Conservation (phyloP, 2,888 invertebrate genomes). For the Chloroclysta siterata region DNA sequence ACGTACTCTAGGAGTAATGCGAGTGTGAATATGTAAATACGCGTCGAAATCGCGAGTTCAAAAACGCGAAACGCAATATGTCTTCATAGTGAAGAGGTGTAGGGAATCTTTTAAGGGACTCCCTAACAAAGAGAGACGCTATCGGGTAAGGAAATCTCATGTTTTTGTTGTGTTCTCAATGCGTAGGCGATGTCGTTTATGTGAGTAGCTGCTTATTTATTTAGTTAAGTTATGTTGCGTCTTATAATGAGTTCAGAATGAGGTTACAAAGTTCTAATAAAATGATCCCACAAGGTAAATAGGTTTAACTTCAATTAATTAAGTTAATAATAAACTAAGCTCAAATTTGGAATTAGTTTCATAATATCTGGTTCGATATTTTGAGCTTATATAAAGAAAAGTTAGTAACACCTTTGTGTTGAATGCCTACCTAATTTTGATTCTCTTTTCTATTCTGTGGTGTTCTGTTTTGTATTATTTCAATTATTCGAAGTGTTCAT, state of each 20-base stretch:
- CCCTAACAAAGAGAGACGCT: constrained; percentile 72
- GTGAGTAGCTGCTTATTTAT: constrained; percentile 15
- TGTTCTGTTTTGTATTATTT: too few relatives aligned
- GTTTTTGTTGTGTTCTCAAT: constrained; percentile 65
- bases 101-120: constrained; percentile 76
- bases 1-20: constrained; percentile 79
- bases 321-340: too few relatives aligned
- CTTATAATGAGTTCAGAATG: background rate
- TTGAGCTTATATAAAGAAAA: too few relatives aligned
- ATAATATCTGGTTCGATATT: too few relatives aligned
- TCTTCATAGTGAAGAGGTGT: constrained; percentile 78
- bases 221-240: constrained; percentile 10
- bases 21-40: constrained; percentile 85
- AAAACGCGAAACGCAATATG: constrained; percentile 85
- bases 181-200: constrained; percentile 48
- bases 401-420: too few relatives aligned
- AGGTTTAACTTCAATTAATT: too few relatives aligned
- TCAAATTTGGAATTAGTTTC: too few relatives aligned
- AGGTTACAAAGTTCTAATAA: too few relatives aligned
- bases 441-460: too few relatives aligned
- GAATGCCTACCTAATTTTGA: too few relatives aligned
- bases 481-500: too few relatives aligned
- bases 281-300: too few relatives aligned
- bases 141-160: constrained; percentile 71
- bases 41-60: constrained; percentile 82